These are phyloP conservation scores for Thunnus thynnus DNA, from an alignment of 2,113 vertebrate species.

Conservation along the genomic window DNA sequence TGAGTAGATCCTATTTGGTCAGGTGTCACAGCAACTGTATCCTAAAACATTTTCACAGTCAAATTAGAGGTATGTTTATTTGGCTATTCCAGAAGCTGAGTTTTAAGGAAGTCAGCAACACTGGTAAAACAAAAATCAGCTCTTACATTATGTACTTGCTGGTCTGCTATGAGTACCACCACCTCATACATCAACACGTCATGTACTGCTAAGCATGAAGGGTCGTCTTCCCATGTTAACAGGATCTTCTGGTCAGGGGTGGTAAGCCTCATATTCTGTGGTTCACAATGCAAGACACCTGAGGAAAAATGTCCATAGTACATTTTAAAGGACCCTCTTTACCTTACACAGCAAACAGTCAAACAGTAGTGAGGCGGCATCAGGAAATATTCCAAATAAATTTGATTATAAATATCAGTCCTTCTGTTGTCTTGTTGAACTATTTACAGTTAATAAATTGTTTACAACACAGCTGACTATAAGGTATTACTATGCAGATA, in stretches of 20 bases:
- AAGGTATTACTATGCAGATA: too few species aligned
- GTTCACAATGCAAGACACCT: slow-evolving; percentile 50
- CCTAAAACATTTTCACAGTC: slow-evolving; percentile 56
- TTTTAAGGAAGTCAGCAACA: background rate
- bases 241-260: slow-evolving; percentile 25
- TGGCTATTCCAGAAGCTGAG: background rate
- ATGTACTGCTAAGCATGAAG: slow-evolving; percentile 3
- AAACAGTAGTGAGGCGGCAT: background rate
- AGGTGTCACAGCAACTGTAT: slow-evolving; percentile 30
- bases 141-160: slow-evolving; percentile 55
- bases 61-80: background rate
- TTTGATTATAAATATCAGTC: too few species aligned
- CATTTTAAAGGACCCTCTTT: background rate
- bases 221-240: slow-evolving; percentile 71
- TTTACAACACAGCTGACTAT: too few species aligned
- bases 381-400: too few species aligned
- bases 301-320: background rate
- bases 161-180: slow-evolving; percentile 58
- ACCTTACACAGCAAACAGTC: background rate
- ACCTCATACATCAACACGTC: slow-evolving; percentile 63
- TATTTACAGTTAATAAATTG: too few species aligned
- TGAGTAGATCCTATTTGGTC: slow-evolving; percentile 38
- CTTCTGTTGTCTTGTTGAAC: background rate
- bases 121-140: slow-evolving; percentile 2
- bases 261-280: slow-evolving; percentile 50